phyloP scores from a whole-genome alignment of 2,113 vertebrate genomes.

The Xenopus tropicalis region DNA sequence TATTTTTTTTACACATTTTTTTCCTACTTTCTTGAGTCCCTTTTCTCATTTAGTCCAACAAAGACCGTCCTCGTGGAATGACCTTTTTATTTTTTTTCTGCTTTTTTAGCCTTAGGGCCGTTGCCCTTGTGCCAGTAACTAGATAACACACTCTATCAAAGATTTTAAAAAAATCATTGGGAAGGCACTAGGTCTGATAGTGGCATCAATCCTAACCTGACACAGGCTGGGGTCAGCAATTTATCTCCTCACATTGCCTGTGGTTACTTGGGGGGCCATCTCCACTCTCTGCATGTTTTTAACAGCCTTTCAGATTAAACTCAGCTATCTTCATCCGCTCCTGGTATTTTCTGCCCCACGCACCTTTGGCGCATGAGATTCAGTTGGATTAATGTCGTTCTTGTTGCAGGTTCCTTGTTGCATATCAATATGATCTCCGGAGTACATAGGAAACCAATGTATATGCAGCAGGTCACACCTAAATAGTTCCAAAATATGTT shows the following conservation, averaged over 20 bases:
- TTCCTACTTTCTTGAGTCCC: slow-evolving; percentile 56
- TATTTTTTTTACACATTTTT: slow-evolving; percentile 70
- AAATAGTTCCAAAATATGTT: no score
- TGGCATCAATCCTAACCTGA: slow-evolving; percentile 99
- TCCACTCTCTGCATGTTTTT: slow-evolving; percentile 80
- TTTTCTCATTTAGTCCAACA: slow-evolving; percentile 91
- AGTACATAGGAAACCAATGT: neutral
- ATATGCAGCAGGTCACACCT: neutral
- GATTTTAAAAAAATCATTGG: slow-evolving; percentile 95
- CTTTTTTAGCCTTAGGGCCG: slow-evolving; percentile 78
- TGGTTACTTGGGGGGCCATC: slow-evolving; percentile 88
- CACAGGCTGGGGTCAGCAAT: slow-evolving; percentile 94
- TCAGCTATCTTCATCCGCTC: slow-evolving; percentile 60
- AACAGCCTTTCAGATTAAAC: slow-evolving; percentile 86
- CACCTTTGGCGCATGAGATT: neutral
- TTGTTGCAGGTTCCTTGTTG: neutral
- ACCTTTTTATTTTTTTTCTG: slow-evolving; percentile 85
- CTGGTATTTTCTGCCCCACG: slow-evolving; percentile 47
- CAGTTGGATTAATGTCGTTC: neutral
- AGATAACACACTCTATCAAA: slow-evolving; percentile 99
- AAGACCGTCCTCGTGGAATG: slow-evolving; percentile 93
- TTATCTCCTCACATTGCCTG: slow-evolving; percentile 95
- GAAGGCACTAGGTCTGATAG: slow-evolving; percentile 95
- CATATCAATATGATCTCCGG: slow-evolving; percentile 13
- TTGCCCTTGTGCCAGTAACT: slow-evolving; percentile 98